Conservation (phyloP, 2,113 vertebrate species). For the Nyctereutes procyonoides region DNA sequence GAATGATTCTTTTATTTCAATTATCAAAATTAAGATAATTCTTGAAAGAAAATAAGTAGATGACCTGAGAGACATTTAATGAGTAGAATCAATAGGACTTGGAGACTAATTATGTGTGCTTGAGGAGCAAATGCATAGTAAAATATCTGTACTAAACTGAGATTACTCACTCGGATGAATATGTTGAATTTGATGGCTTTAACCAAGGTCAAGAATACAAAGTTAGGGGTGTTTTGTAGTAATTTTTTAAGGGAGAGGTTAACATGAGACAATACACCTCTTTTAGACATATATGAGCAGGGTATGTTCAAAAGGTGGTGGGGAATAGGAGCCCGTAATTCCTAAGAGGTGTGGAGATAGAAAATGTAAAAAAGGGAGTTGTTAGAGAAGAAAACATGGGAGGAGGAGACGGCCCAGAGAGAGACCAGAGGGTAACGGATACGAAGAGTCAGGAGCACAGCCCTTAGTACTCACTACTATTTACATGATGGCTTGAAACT, state of each 20-base stretch:
- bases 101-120: not conserved
- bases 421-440: rapidly evolving
- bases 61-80: not conserved
- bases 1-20: not conserved
- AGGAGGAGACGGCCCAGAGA: not conserved
- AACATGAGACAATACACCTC: not conserved
- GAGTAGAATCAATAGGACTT: not conserved
- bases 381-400: not conserved
- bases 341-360: not conserved
- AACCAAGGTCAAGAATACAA: not conserved
- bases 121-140: not conserved
- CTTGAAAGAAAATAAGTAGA: not conserved
- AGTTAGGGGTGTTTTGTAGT: not conserved
- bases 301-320: not conserved
- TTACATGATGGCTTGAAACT: not conserved
- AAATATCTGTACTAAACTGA: not conserved
- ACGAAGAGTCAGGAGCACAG: too few relatives aligned
- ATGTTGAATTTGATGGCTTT: not conserved
- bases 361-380: not conserved
- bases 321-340: not conserved
- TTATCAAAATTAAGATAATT: not conserved
- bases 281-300: not conserved
- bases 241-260: not conserved
- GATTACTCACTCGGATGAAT: not conserved
- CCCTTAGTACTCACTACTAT: not conserved